A percentile compares a stretch with the other conserved stretches of the same genome.
Conservation (phyloP, 2,113 vertebrate genomes). For the Prietella phreatophila region DNA sequence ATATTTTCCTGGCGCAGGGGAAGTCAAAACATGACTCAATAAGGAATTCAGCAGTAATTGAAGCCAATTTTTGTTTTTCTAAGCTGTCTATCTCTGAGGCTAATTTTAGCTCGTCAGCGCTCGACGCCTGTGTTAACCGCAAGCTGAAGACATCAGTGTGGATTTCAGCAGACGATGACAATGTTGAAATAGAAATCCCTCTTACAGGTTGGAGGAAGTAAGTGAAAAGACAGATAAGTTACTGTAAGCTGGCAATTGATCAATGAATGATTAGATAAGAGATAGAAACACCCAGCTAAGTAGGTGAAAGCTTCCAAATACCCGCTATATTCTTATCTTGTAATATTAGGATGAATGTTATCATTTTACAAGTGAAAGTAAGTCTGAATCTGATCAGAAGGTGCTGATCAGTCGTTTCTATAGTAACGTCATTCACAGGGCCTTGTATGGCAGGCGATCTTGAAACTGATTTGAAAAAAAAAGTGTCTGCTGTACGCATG, state of each 20-base stretch:
- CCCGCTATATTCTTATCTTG: background rate
- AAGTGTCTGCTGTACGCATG: background rate
- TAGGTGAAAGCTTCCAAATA: background rate
- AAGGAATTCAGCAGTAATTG: slow-evolving; percentile 54
- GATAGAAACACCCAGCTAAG: background rate
- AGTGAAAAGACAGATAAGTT: background rate
- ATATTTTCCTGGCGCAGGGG: slow-evolving; percentile 58
- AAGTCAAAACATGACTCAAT: slow-evolving; percentile 57
- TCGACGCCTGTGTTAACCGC: slow-evolving; percentile 27
- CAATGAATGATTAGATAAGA: slow-evolving; percentile 24
- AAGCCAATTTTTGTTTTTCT: slow-evolving; percentile 54
- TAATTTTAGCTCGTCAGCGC: slow-evolving; percentile 51
- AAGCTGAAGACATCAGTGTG: slow-evolving; percentile 20
- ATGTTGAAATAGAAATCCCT: slow-evolving; percentile 12
- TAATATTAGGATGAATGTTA: background rate
- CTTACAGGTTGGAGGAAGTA: background rate
- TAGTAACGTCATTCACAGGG: background rate
- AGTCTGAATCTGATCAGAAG: background rate
- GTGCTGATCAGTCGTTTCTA: background rate
- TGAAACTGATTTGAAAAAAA: background rate
- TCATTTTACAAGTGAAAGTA: background rate
- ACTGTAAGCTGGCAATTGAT: background rate
- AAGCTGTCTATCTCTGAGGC: slow-evolving; percentile 46
- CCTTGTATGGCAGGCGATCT: background rate
- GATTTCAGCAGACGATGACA: slow-evolving; percentile 21